phyloP scores from a whole-genome alignment of 2,113 vertebrate species.

The Prionailurus bengalensis region DNA sequence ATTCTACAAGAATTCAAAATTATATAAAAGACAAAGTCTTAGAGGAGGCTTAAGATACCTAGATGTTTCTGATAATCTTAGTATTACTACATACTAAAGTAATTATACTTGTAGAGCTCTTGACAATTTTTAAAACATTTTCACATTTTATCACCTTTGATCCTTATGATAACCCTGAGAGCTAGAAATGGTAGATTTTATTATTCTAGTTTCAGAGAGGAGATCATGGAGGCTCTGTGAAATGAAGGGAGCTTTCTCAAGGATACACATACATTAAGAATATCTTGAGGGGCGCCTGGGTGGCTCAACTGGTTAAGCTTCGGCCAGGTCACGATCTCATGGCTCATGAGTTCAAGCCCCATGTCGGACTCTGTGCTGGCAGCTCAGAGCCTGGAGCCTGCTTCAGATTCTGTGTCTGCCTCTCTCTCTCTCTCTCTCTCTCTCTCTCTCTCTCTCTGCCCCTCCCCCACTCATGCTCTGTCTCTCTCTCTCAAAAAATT shows the following conservation, averaged over 20 bases:
- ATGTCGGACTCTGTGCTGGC: too few relatives aligned
- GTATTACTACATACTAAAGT: background rate
- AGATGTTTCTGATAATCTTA: background rate
- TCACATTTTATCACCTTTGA: background rate
- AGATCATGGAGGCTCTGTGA: background rate
- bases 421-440: too few relatives aligned
- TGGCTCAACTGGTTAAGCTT: too few relatives aligned
- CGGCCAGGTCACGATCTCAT: too few relatives aligned
- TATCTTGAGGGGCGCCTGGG: background rate
- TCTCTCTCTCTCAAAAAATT: too few relatives aligned
- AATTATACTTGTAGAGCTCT: background rate
- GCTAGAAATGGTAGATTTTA: background rate
- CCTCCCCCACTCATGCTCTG: too few relatives aligned
- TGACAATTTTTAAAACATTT: background rate
- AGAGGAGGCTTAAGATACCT: background rate
- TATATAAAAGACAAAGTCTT: background rate
- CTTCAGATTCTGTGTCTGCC: too few relatives aligned
- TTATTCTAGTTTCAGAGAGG: background rate
- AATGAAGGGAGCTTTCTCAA: background rate
- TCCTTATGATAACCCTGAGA: background rate
- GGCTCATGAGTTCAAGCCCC: too few relatives aligned
- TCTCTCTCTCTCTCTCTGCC: too few relatives aligned
- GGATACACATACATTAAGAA: background rate
- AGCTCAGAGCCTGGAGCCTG: too few relatives aligned
- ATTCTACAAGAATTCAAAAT: background rate